Conservation (phyloP, 2,113 vertebrate genomes). For the Chaetops frenatus region DNA sequence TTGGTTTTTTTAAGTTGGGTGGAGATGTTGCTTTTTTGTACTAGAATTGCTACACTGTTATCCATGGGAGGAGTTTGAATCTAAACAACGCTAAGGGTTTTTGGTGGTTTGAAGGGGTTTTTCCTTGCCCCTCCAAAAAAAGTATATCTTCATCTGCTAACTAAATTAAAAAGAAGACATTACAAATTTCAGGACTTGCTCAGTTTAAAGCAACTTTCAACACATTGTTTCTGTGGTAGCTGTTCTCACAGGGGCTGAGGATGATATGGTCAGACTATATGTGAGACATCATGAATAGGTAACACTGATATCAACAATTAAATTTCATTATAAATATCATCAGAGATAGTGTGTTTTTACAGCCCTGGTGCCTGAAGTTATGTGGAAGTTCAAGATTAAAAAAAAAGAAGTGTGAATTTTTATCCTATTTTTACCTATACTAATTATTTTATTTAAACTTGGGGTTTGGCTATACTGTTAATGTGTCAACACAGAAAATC, state of each 20-base stretch:
- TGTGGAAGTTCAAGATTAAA: neutral
- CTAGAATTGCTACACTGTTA: neutral
- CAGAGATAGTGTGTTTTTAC: neutral
- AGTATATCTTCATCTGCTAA: neutral
- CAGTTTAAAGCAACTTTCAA: neutral
- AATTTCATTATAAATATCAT: neutral
- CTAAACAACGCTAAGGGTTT: neutral
- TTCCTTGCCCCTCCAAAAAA: rapidly evolving
- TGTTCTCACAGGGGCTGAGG: neutral
- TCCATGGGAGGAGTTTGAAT: neutral
- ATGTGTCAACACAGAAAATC: neutral
- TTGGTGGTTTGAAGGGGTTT: neutral
- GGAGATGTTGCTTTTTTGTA: neutral
- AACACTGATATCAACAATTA: neutral
- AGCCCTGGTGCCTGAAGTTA: neutral
- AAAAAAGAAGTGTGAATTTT: neutral
- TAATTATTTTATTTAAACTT: neutral
- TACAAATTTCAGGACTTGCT: neutral
- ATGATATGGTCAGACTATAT: too few relatives aligned
- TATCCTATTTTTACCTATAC: neutral
- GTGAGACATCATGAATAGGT: neutral
- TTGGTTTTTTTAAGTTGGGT: neutral
- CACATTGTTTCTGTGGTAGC: neutral
- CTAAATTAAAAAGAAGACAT: neutral
- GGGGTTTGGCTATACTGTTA: neutral